phyloP scores from a whole-genome alignment of 2,888 invertebrate genomes.

The Muscina levida region DNA sequence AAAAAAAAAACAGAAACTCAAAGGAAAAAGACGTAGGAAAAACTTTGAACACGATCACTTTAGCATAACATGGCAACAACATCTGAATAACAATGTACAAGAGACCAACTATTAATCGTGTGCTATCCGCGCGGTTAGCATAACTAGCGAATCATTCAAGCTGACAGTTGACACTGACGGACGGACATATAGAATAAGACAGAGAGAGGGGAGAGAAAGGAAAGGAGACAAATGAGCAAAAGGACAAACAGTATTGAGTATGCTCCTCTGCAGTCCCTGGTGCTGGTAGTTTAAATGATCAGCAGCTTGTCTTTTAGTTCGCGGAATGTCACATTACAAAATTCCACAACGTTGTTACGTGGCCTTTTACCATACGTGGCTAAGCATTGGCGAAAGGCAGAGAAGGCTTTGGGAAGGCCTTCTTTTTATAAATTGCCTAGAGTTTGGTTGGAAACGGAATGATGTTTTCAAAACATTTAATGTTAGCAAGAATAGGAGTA shows the following conservation, averaged over 20 bases:
- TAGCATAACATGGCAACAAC: constrained; percentile 53
- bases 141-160: constrained; percentile 19
- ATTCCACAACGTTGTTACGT: constrained; percentile 7
- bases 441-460: too few species aligned
- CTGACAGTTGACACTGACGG: constrained; percentile 28
- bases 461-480: too few species aligned
- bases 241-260: not conserved
- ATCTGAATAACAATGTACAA: constrained; percentile 25
- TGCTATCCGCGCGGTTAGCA: not conserved
- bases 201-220: not conserved
- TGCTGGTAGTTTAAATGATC: not conserved
- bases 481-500: too few species aligned
- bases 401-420: too few species aligned
- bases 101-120: constrained; percentile 4
- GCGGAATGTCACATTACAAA: constrained; percentile 18
- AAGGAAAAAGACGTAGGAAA: too few species aligned
- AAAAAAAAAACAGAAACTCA: constrained; percentile 23
- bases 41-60: constrained; percentile 58
- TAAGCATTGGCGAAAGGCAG: too few species aligned
- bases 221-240: not conserved
- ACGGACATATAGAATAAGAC: not conserved
- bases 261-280: not conserved
- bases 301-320: not conserved
- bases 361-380: constrained; percentile 9
- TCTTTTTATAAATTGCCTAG: too few species aligned